phyloP scores from a whole-genome alignment of 2,888 invertebrate species.

The Anticlea derivata region DNA sequence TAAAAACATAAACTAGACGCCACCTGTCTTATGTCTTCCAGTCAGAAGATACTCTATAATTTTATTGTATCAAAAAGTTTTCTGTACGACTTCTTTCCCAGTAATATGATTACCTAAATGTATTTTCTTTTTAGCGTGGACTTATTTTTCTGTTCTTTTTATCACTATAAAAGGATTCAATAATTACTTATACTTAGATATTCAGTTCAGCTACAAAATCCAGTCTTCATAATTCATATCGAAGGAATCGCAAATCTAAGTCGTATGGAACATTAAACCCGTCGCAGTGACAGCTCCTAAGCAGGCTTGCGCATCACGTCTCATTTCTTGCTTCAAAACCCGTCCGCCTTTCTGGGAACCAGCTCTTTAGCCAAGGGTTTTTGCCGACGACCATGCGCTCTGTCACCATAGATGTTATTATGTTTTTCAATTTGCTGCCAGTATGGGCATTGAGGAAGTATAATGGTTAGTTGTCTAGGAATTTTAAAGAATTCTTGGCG shows the following conservation, averaged over 20 bases:
- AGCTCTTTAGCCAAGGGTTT: constrained; percentile 38
- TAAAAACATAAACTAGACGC: too few relatives aligned
- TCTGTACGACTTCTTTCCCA: too few relatives aligned
- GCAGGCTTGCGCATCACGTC: constrained; percentile 52
- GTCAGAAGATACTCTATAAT: too few relatives aligned
- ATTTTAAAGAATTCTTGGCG: constrained; percentile 13
- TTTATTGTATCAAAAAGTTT: too few relatives aligned
- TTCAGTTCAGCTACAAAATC: background rate
- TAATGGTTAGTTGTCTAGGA: constrained; percentile 13
- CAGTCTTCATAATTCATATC: background rate
- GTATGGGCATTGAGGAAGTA: constrained; percentile 30
- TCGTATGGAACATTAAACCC: constrained; percentile 33
- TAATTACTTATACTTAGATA: too few relatives aligned
- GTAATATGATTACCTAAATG: too few relatives aligned
- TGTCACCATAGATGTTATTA: constrained; percentile 19
- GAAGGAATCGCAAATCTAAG: constrained; percentile 21
- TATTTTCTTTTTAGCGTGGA: too few relatives aligned
- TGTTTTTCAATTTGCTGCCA: constrained; percentile 14
- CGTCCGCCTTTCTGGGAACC: constrained; percentile 53
- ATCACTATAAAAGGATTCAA: too few relatives aligned
- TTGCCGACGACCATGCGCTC: constrained; percentile 23
- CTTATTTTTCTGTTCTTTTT: too few relatives aligned
- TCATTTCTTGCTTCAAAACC: constrained; percentile 55
- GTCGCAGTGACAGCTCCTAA: constrained; percentile 37
- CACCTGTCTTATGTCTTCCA: too few relatives aligned